Base-by-base conservation (phyloP, 2,888 invertebrate genomes). In the Enoplolaimus lenunculus region DNA sequence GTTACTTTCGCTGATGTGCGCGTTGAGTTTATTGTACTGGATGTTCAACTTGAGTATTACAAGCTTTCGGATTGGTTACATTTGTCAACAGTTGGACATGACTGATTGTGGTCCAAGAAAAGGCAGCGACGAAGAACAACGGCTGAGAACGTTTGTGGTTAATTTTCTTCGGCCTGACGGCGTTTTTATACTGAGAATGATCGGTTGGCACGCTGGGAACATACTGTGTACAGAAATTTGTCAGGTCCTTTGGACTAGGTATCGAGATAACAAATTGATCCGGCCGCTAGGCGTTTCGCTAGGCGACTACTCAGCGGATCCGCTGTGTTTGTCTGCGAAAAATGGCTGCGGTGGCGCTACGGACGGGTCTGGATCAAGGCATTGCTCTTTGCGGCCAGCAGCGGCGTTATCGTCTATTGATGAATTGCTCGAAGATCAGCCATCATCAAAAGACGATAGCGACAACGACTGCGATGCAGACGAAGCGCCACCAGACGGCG, bases 121-220 rank as follows among this genome's bases (percentile, higher is more conserved):
- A 7, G 64, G 64, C n/a, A 16, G 16, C 7, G 64, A 62, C 16
- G 64, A 62, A 16, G 64, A 62, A 62, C 64, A 33, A 13, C 74
- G 73, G 29, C 35, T 77, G 1, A 67, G 64, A 28, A 67, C 75
- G 31, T 79, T 78, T 68, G 76, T 77, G 2, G 74, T 76, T 57
- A 74, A 77, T 60, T 80, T 78, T 68, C 73, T 79, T 2, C 74
- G 80, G 35, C 77, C 80, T 0, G 79, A 79, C 71, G 79, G 79
- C 0, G 76, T 77, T 1, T 76, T 77, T 68, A 73, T 77, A 0
- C 71, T 77, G 26, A 75, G 76, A 35, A 76, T 77, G 74, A 74
- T 77, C 16, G 74, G 75, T 34, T 72, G 74, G 13, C 77, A 77
- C 72, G 76, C 76, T 21, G 77, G 77, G 34, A 76, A 59, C 60